phyloP scores from a whole-genome alignment of 2,888 invertebrate species.

The Lithophane leautieri region DNA sequence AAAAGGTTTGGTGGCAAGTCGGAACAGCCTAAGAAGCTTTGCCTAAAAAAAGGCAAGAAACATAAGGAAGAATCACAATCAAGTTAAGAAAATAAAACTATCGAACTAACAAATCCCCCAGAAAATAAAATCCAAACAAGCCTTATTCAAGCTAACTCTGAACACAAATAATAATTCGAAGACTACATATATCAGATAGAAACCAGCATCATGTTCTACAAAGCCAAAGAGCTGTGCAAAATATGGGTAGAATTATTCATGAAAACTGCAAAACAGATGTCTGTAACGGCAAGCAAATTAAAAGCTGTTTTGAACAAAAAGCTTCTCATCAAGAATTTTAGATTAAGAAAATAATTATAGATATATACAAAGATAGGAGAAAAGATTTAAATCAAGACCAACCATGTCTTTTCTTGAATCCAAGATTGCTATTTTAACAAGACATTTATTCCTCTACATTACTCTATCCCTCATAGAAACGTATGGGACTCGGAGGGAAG shows the following conservation, averaged over 20 bases:
- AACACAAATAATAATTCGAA: neutral
- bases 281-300: neutral
- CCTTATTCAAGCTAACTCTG: neutral
- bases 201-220: neutral
- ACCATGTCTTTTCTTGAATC: neutral
- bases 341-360: neutral
- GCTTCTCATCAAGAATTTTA: neutral
- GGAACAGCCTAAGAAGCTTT: slow-evolving; percentile 23
- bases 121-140: neutral
- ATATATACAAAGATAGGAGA: neutral
- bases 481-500: neutral
- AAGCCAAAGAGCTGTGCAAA: neutral
- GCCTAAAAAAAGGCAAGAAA: slow-evolving; percentile 21
- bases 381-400: neutral
- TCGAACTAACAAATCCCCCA: neutral
- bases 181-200: neutral
- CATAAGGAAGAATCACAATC: slow-evolving; percentile 10
- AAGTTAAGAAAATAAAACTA: neutral
- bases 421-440: slow-evolving; percentile 15
- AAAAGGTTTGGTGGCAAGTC: slow-evolving; percentile 16
- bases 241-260: neutral
- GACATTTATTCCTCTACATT: slow-evolving; percentile 15
- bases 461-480: slow-evolving; percentile 18
- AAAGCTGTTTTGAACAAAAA: neutral
- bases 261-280: neutral